Evolutionary conservation across 2,797 vertebrate species (phyloP), one percentile per base, ranked within the genome.

Genomic region (Manis pentadactyla): DNA sequence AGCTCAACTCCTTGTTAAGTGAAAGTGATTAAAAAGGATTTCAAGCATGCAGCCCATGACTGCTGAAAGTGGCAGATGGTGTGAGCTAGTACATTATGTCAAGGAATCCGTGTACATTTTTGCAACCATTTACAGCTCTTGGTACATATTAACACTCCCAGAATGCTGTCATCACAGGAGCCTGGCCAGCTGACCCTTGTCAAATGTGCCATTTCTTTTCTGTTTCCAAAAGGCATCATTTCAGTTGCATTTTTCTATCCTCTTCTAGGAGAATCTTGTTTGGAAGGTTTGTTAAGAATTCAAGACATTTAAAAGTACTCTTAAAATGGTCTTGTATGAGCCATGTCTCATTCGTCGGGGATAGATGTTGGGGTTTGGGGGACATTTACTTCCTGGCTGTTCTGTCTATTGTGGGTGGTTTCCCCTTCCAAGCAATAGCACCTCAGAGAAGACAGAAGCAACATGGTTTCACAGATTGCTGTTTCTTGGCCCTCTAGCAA

Each of bases 51-150:
- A 94, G 78, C 84, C 82, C 84, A 19, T 46, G 88, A 84, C 57
- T 89, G 93, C 92, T 89, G 90, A 59, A 97, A 94, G 96, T 74
- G 92, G 96, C 97, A 98, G 97, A 97, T 97, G 96, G 97, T 90
- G 94, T 94, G 90, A 95, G 90, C 91, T 87, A 74, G 97, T 96
- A 94, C 95, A 93, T 96, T 94, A 92, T 98, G 97, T 97, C 96
- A 97, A 97, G 94, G 96, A 97, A 98, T 97, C 93, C 46, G 71
- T 59, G 90, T 79, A 95, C 92, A 89, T 96, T 96, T 96, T 94
- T 97, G 89, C 71, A 95, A 91, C 74, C 93, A 90, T 91, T 97
- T 97, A 95, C 86, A 97, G 92, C 78, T 96, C 91, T 73, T 57
- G 87, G 94, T 97, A 94, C 73, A 75, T 95, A 93, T 95, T 96